Percentiles rank a stretch among this genome's conserved stretches.
phyloP scores from a whole-genome alignment of 2,888 invertebrate species.

The Macaria liturata region DNA sequence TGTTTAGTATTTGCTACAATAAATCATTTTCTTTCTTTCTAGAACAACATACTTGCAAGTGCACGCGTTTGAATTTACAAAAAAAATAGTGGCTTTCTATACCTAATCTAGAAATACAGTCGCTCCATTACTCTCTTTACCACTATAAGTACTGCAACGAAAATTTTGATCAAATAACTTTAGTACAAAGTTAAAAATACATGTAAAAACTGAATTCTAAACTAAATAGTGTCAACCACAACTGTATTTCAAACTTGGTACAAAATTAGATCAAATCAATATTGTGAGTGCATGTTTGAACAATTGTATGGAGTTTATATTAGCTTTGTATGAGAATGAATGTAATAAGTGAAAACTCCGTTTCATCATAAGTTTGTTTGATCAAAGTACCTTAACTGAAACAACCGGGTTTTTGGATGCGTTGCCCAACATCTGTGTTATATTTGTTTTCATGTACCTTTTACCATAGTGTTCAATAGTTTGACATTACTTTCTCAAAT shows the following conservation, averaged over 20 bases:
- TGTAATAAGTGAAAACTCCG: conserved; percentile 42
- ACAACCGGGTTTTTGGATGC: conserved; percentile 36
- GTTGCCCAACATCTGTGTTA: conserved; percentile 31
- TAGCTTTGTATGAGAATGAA: conserved; percentile 30
- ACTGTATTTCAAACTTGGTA: conserved; percentile 30
- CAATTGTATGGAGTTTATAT: conserved; percentile 42
- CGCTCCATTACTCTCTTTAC: too few species aligned
- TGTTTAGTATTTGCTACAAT: too few species aligned
- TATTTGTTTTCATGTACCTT: neutral
- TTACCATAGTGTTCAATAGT: too few species aligned
- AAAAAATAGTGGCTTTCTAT: too few species aligned
- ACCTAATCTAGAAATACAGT: too few species aligned
- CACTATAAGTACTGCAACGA: too few species aligned
- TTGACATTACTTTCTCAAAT: too few species aligned
- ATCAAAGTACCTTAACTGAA: conserved; percentile 30
- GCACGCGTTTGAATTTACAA: too few species aligned
- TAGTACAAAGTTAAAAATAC: conserved; percentile 4
- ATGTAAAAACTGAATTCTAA: neutral
- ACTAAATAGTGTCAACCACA: neutral
- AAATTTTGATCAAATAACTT: neutral
- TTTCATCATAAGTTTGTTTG: conserved; percentile 43
- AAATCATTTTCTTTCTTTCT: too few species aligned
- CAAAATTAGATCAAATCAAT: conserved; percentile 49
- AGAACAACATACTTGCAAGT: too few species aligned
- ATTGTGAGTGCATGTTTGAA: conserved; percentile 32